Evolutionary conservation across 2,797 vertebrate species (phyloP), one percentile per base, ranked within the genome.

Genomic region (Crax fasciolata): DNA sequence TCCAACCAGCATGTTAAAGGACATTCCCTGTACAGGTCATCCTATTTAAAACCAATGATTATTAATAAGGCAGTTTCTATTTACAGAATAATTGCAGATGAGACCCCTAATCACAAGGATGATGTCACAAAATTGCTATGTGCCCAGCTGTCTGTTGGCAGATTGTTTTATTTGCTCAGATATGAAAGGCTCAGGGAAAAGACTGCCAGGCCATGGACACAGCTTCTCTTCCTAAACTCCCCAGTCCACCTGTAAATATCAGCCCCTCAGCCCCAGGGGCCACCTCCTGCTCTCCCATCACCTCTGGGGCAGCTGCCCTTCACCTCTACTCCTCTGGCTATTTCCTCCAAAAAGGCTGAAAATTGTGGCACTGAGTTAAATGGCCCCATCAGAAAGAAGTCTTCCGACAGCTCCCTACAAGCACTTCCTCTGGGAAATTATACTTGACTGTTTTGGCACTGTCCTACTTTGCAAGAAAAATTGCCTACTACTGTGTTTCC

Each of bases 31-130:
- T 71, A 25, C 19, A 84, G 89, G 83, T 90, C 80, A 82, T 19
- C 67, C 74, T 84, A 10, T 48, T 93, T 94, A 79, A 89, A 73
- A 63, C 24, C 83, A 77, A 65, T 58, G 52, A 39, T 92, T 68
- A 75, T 87, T 95, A 93, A 86, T n/a, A 63, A 68, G 44, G 48
- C 35, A 88, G 49, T 65, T 95, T 95, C 94, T 96, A 94, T 96
- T 96, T 96, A 68, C 52, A 94, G 80, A 57, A 79, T 97, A 96
- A 96, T 91, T 87, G 0, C 13, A 71, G 89, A 84, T 96, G 91
- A 96, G 92, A 83, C 72, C 84, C 86, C 72, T 96, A 93, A 95
- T 95, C 71, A 0, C 85, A 75, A 35, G 63, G 94, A 77, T 90
- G 91, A 95, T 77, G 59, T 77, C 72, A 51, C 77, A 94, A 80